A percentile compares a stretch with the other conserved stretches of the same genome.
These are phyloP conservation scores for Lycaena phlaeas DNA, from an alignment of 2,888 invertebrate species.

Conservation along the genomic window DNA sequence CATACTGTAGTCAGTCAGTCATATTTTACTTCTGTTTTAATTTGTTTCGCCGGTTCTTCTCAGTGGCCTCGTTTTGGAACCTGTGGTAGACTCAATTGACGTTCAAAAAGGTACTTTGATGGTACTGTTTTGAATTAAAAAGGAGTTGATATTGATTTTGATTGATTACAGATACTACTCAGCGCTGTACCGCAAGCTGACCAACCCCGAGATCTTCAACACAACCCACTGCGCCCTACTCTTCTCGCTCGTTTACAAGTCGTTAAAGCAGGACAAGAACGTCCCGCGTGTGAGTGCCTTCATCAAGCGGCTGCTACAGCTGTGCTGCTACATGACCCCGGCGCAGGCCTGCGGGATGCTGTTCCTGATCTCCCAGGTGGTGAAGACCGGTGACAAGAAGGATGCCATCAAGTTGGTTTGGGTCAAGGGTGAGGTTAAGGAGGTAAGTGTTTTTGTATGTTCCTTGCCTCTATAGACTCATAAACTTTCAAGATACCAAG, in stretches of 20 bases:
- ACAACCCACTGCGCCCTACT: constrained; percentile 84
- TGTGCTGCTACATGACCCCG: constrained; percentile 80
- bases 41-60: too few species aligned
- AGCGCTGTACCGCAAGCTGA: constrained; percentile 89
- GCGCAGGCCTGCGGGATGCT: constrained; percentile 88
- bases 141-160: too few species aligned
- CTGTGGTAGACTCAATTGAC: too few species aligned
- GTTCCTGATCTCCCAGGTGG: constrained; percentile 82
- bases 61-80: too few species aligned
- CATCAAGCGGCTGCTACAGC: constrained; percentile 77
- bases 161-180: constrained; percentile 85
- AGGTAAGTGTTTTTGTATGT: constrained; percentile 31
- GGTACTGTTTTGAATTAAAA: too few species aligned
- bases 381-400: constrained; percentile 41
- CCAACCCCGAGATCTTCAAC: constrained; percentile 79
- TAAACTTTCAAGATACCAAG: too few species aligned
- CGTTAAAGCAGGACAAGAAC: constrained; percentile 85
- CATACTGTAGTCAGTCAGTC: too few species aligned
- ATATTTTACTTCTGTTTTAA: too few species aligned
- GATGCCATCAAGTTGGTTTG: constrained; percentile 42
- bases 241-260: constrained; percentile 89
- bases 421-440: constrained; percentile 42
- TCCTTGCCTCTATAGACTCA: too few species aligned
- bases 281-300: constrained; percentile 83
- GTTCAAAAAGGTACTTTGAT: too few species aligned